phyloP scores from a whole-genome alignment of 2,113 vertebrate species.

The Hydropotes inermis region DNA sequence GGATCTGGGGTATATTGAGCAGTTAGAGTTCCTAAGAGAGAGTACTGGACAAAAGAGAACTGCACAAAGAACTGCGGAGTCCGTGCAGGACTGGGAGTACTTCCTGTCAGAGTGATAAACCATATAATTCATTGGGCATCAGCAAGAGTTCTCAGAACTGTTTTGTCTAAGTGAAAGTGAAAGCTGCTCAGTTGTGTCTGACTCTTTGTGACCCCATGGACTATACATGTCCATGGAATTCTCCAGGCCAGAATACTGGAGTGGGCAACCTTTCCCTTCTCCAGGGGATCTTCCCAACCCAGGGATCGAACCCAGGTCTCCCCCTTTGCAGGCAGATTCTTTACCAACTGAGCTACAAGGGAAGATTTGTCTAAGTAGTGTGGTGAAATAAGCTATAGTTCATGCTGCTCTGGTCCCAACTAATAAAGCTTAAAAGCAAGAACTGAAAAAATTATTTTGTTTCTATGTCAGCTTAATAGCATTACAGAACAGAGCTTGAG shows the following conservation, averaged over 20 bases:
- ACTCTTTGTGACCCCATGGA: neutral
- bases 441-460: neutral
- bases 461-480: neutral
- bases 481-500: neutral
- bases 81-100: neutral
- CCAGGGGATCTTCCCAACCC: neutral
- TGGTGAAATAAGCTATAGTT: neutral
- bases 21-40: neutral
- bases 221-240: neutral
- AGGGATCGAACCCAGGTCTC: neutral
- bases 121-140: neutral
- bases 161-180: neutral
- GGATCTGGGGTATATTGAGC: neutral
- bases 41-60: neutral
- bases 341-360: neutral
- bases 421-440: neutral
- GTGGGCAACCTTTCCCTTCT: neutral
- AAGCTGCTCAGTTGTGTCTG: neutral
- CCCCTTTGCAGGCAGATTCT: neutral
- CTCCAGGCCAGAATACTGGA: neutral
- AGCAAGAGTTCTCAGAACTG: neutral
- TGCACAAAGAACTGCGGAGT: neutral
- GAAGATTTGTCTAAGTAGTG: neutral
- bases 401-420: neutral
- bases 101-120: neutral